phyloP scores from a whole-genome alignment of 2,113 vertebrate genomes.

The Plestiodon gilberti region DNA sequence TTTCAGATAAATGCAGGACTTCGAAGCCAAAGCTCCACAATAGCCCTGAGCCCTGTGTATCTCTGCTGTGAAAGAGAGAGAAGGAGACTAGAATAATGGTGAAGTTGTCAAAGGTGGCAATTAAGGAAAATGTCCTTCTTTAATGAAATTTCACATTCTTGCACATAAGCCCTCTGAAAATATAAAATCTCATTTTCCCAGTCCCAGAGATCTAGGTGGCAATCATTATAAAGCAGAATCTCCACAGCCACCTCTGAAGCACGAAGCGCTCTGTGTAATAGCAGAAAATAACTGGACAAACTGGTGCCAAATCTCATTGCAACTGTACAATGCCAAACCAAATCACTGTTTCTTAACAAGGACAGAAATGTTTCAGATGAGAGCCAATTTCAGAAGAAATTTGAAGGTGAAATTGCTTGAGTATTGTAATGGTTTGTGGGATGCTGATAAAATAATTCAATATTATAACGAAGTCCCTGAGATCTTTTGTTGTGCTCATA shows the following conservation, averaged over 20 bases:
- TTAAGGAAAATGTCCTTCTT: conserved; percentile 46
- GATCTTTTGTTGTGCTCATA: neutral
- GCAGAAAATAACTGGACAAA: conserved; percentile 33
- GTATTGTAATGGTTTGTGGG: neutral
- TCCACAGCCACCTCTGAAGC: conserved; percentile 36
- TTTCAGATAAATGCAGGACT: conserved; percentile 49
- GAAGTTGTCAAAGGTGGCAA: conserved; percentile 53
- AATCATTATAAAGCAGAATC: neutral
- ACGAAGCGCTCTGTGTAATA: conserved; percentile 36
- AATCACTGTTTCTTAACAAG: conserved; percentile 45
- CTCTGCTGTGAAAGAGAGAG: neutral
- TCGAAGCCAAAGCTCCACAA: conserved; percentile 29
- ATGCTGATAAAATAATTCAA: conserved; percentile 5
- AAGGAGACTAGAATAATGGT: conserved; percentile 29
- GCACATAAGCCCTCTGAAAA: conserved; percentile 44
- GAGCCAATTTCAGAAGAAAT: neutral
- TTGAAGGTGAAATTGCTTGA: neutral
- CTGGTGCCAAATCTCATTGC: neutral
- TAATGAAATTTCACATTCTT: conserved; percentile 30
- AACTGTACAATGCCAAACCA: accelerated
- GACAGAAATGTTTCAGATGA: conserved; percentile 10
- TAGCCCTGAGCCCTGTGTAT: conserved; percentile 40
- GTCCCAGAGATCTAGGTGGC: conserved; percentile 1
- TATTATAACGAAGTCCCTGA: neutral
- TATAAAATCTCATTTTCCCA: conserved; percentile 52